Conservation (phyloP, 1,140 invertebrate species). For the Psix sp. region DNA sequence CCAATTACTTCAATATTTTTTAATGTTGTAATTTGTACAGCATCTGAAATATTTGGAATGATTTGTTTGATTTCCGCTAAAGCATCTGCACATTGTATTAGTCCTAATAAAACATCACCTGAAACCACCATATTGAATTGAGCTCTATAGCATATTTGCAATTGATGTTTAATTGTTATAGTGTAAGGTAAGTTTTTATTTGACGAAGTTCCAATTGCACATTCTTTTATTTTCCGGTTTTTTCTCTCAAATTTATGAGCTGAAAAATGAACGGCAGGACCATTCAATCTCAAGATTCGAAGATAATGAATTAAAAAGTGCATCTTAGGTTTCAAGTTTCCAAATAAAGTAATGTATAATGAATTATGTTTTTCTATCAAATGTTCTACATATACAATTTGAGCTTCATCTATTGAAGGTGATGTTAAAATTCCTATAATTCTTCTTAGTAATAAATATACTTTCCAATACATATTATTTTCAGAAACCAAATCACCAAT, state of each 20-base stretch:
- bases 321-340: conserved; percentile 13
- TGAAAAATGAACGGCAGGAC: conserved; percentile 10
- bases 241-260: conserved; percentile 14
- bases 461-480: conserved; percentile 31
- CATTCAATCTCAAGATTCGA: not conserved
- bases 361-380: conserved; percentile 9
- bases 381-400: conserved; percentile 5
- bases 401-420: conserved; percentile 6
- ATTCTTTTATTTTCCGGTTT: conserved; percentile 19
- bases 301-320: conserved; percentile 15
- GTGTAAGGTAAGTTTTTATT: conserved; percentile 13
- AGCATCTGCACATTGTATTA: conserved; percentile 3
- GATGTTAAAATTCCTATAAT: conserved; percentile 8
- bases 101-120: conserved; percentile 5
- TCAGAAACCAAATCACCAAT: conserved; percentile 32
- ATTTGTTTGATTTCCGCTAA: not conserved
- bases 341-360: not conserved
- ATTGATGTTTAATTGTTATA: conserved; percentile 22
- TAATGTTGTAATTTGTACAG: conserved; percentile 4
- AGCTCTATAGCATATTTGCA: conserved; percentile 14
- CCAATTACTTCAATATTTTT: conserved; percentile 18
- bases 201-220: conserved; percentile 7
- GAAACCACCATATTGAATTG: not conserved
- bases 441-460: conserved; percentile 13
- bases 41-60: conserved; percentile 4